Conservation (phyloP, 1,140 invertebrate genomes). For the Apis laboriosa region DNA sequence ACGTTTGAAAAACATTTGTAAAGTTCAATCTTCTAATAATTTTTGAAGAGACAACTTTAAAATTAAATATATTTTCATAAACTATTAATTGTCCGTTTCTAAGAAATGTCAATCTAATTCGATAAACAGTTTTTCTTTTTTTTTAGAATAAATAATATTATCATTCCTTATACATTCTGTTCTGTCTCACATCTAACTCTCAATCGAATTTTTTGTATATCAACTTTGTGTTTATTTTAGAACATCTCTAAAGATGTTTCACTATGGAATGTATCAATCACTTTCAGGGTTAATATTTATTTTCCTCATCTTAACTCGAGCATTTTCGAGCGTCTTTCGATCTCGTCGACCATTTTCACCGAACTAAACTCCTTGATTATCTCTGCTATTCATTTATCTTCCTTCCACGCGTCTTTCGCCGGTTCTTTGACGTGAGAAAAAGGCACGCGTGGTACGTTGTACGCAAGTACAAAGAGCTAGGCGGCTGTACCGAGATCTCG, state of each 20-base stretch:
- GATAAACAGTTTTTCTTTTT: no score
- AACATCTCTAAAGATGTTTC: neutral
- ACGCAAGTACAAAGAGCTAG: neutral
- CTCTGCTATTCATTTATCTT: neutral
- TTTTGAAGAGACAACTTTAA: no score
- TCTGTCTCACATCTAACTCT: no score
- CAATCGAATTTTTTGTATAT: no score
- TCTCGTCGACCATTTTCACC: neutral
- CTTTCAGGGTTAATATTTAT: neutral
- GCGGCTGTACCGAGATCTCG: neutral
- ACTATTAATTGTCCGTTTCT: no score
- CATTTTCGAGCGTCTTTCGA: neutral
- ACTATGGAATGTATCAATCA: neutral
- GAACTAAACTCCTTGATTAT: slow-evolving; percentile 1
- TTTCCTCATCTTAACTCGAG: neutral
- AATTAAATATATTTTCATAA: no score
- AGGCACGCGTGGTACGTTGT: neutral
- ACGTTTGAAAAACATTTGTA: no score
- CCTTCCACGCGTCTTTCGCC: neutral
- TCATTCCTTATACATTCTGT: no score
- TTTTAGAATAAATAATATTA: no score
- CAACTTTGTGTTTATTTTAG: neutral
- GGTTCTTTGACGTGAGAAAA: neutral
- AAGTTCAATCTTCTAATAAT: no score
- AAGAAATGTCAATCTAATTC: no score